Base-by-base conservation (phyloP, 1,140 invertebrate species). In the Trachymyrmex cornetzi region DNA sequence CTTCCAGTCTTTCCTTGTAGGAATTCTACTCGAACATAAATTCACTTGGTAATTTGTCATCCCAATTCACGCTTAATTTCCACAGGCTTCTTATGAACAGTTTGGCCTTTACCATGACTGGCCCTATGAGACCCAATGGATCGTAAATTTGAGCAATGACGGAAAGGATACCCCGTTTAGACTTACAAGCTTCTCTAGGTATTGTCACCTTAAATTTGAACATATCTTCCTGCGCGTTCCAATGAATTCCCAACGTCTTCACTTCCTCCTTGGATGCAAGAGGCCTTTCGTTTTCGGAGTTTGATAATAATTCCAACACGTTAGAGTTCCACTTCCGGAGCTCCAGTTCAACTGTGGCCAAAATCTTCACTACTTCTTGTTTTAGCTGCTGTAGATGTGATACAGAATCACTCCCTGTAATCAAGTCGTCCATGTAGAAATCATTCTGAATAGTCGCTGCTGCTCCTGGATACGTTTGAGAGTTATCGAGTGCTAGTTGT, bases 271-370 rank as follows among this genome's bases (percentile, higher is more conserved):
- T 34, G 3, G 53, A n/a, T 0, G 63, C 27, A 63, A 61, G 14
- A 14, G 7, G 4, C 1, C 6, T 0, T 77, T 77, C 75, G 0
- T 2, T 22, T 61, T 27, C 9, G 3, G 34, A 3, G 12, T n/a
- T 7, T 48, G 27, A 2, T 4, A 44, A 9, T 7, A 77, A 2
- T 24, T 44, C 55, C 7, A 0, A 74, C 9, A 48, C 2, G 30
- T 87, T 85, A 24, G 79, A 34, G 9, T 50, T 59, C 85, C 85
- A 89, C 27, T 89, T 89, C 14, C 55, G 9, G 0, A 89, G 64
- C 44, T 89, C 64, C 24, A 89, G 57, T 44, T 66, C 72, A 0
- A 30, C 77, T 0, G 64, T 30, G 12, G 38, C 24, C 57, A 86
- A 57, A 2, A 86, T 69, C 1, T 34, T 9, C 3, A 3, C 27